These are phyloP conservation scores for Chaenodraco wilsoni DNA, from an alignment of 2,797 vertebrate genomes.

Conservation along the genomic window DNA sequence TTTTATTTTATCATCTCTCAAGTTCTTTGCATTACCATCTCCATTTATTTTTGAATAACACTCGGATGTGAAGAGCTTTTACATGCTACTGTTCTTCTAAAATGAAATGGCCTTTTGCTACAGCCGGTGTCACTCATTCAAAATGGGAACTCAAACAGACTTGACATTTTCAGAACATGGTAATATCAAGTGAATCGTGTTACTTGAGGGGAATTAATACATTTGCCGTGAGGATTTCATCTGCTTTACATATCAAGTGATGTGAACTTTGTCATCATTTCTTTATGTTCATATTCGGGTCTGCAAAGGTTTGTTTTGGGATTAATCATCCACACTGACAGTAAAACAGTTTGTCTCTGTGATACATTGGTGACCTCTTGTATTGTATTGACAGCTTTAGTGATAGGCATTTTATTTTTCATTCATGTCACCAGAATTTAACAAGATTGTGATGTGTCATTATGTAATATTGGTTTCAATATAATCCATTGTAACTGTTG, in stretches of 20 bases:
- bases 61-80: slow-evolving; percentile 52
- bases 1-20: slow-evolving; percentile 18
- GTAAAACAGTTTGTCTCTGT: slow-evolving; percentile 62
- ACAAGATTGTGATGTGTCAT: slow-evolving; percentile 73
- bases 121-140: slow-evolving; percentile 33
- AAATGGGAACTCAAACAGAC: slow-evolving; percentile 53
- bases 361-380: slow-evolving; percentile 68
- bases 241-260: slow-evolving; percentile 49
- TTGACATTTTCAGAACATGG: slow-evolving; percentile 34
- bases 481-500: slow-evolving; percentile 69
- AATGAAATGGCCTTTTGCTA: slow-evolving; percentile 55
- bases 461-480: slow-evolving; percentile 70
- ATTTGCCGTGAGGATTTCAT: slow-evolving; percentile 38
- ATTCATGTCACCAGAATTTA: slow-evolving; percentile 65
- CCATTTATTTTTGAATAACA: slow-evolving; percentile 57
- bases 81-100: slow-evolving; percentile 49
- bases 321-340: slow-evolving; percentile 47
- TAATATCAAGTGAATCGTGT: slow-evolving; percentile 45
- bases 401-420: slow-evolving; percentile 52
- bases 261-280: slow-evolving; percentile 46
- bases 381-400: slow-evolving; percentile 66
- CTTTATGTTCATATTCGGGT: slow-evolving; percentile 44
- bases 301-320: slow-evolving; percentile 43
- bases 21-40: slow-evolving; percentile 35
- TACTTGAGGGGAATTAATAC: slow-evolving; percentile 41